These are phyloP conservation scores for Cheilosia pagana DNA, from an alignment of 2,888 invertebrate species.

Conservation along the genomic window DNA sequence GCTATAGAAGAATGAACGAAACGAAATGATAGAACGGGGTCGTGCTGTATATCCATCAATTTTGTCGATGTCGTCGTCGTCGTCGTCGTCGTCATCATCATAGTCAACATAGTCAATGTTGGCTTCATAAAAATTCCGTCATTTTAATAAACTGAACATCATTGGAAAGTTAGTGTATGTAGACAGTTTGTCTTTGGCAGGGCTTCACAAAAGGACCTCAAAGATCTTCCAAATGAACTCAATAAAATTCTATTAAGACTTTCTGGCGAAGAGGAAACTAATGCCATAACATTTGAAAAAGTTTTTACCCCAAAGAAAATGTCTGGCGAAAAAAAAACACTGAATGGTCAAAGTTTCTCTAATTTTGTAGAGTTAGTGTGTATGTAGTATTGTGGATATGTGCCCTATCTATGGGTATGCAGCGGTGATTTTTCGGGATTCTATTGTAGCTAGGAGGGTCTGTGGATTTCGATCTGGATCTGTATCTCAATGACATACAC, in stretches of 20 bases:
- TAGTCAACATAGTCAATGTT: slow-evolving; percentile 13
- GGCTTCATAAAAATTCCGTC: slow-evolving; percentile 64
- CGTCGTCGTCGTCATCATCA: slow-evolving; percentile 7
- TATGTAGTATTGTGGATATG: no score
- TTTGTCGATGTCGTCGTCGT: slow-evolving; percentile 32
- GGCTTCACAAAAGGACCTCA: slow-evolving; percentile 41
- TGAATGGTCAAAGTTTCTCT: slow-evolving; percentile 71
- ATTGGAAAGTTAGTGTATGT: slow-evolving; percentile 49
- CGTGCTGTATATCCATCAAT: slow-evolving; percentile 55
- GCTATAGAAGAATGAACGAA: slow-evolving; percentile 43
- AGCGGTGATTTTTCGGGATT: slow-evolving; percentile 12
- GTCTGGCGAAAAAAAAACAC: slow-evolving; percentile 22
- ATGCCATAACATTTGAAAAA: slow-evolving; percentile 70
- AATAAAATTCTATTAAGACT: slow-evolving; percentile 69
- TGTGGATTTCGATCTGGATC: not conserved
- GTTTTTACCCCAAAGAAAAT: slow-evolving; percentile 47
- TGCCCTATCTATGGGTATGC: not conserved
- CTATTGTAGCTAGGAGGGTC: slow-evolving; percentile 45
- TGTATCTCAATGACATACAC: slow-evolving; percentile 24
- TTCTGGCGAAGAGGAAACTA: slow-evolving; percentile 62
- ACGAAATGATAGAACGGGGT: slow-evolving; percentile 15
- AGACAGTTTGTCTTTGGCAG: slow-evolving; percentile 69
- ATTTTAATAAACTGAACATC: slow-evolving; percentile 71
- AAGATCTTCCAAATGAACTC: slow-evolving; percentile 69
- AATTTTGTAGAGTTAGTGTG: slow-evolving; percentile 48